These are phyloP conservation scores for Drosophila sulfurigaster DNA, from an alignment of 1,140 invertebrate species.

Conservation along the genomic window DNA sequence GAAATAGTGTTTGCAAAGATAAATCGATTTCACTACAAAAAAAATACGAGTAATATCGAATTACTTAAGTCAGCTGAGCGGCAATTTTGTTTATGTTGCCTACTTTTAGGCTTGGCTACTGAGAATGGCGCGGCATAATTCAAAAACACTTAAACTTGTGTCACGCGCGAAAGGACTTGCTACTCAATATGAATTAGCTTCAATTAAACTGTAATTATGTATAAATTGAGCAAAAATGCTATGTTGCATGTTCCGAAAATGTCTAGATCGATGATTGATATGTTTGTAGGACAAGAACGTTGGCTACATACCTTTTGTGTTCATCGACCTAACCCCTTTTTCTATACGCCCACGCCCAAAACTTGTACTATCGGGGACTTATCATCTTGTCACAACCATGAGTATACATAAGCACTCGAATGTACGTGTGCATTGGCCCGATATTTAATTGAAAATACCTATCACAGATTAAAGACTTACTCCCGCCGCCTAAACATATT, in stretches of 20 bases:
- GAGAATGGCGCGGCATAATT: constrained; percentile 12
- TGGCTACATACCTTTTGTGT: neutral
- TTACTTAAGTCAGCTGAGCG: too few relatives aligned
- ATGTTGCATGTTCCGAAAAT: constrained; percentile 16
- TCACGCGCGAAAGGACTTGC: constrained; percentile 14
- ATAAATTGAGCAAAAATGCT: constrained; percentile 1
- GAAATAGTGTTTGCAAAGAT: too few relatives aligned
- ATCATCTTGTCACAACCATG: constrained; percentile 18
- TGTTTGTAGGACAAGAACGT: too few relatives aligned
- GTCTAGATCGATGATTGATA: constrained; percentile 16
- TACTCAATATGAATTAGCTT: constrained; percentile 19
- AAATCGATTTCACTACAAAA: too few relatives aligned
- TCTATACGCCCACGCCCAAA: neutral
- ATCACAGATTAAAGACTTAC: constrained; percentile 23
- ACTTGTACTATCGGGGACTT: neutral
- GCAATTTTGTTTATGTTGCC: constrained; percentile 10
- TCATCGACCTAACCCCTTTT: neutral
- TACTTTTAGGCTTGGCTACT: constrained; percentile 24
- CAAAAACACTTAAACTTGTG: neutral
- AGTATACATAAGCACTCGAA: constrained; percentile 9
- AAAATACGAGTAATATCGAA: too few relatives aligned
- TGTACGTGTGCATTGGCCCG: constrained; percentile 30
- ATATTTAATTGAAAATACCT: constrained; percentile 32
- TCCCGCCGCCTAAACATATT: too few relatives aligned
- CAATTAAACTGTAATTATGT: constrained; percentile 30